phyloP scores from a whole-genome alignment of 2,797 vertebrate species.

The Loris lydekkerianus region DNA sequence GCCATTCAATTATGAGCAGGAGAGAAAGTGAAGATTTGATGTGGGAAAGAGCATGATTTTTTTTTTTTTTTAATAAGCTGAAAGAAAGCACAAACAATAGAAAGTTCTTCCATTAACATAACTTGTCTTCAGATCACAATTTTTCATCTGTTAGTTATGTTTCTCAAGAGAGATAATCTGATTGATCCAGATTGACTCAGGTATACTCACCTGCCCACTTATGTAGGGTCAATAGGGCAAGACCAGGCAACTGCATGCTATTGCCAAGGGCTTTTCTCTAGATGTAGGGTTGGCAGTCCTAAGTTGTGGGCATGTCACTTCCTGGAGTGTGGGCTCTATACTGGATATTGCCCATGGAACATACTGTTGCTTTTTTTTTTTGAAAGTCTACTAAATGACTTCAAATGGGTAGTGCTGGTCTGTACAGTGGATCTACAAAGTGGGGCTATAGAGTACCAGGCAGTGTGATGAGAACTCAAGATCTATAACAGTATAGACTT shows the following conservation, averaged over 20 bases:
- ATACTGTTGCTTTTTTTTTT: background rate
- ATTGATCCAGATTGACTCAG: background rate
- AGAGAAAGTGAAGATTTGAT: background rate
- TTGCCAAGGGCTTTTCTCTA: background rate
- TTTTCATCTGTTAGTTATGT: background rate
- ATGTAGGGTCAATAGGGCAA: background rate
- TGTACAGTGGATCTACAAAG: background rate
- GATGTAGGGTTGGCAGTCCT: no score
- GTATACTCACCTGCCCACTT: background rate
- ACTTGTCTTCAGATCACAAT: background rate
- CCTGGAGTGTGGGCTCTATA: no score
- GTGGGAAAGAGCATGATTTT: background rate
- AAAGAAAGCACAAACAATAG: background rate
- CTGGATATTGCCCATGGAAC: background rate
- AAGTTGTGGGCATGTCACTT: background rate
- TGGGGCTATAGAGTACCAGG: background rate
- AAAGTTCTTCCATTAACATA: background rate
- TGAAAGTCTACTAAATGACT: background rate
- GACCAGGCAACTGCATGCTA: background rate
- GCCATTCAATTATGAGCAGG: background rate
- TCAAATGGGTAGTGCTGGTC: no score
- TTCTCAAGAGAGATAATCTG: background rate
- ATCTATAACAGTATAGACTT: background rate
- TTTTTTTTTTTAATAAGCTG: background rate
- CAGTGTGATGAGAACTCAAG: background rate